These are phyloP conservation scores for Lepilemur septentrionalis DNA, from an alignment of 2,797 vertebrate genomes.

Conservation along the genomic window DNA sequence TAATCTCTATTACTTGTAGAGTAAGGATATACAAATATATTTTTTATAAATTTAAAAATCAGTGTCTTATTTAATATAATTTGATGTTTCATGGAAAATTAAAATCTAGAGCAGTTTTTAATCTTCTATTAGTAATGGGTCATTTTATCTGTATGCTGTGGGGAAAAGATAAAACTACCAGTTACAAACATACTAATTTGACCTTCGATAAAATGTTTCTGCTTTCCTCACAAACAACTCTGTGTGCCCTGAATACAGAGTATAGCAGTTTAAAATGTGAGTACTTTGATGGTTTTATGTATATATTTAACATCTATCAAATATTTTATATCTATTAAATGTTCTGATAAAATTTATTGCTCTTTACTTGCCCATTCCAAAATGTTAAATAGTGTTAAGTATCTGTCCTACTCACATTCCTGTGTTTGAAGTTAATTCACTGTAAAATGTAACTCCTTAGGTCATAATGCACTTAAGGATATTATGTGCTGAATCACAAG, in stretches of 20 bases:
- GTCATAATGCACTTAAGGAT: neutral
- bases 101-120: neutral
- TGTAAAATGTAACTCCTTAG: neutral
- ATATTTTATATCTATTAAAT: constrained; percentile 12
- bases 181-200: neutral
- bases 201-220: neutral
- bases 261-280: neutral
- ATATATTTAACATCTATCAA: neutral
- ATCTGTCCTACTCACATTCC: neutral
- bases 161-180: neutral
- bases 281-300: neutral
- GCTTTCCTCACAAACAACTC: constrained; percentile 5
- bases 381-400: neutral
- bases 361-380: neutral
- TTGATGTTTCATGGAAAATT: constrained; percentile 27
- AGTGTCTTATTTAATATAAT: neutral
- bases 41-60: constrained; percentile 7
- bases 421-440: constrained; percentile 15
- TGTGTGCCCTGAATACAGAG: neutral
- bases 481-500: neutral
- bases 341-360: neutral
- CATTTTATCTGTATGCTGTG: neutral
- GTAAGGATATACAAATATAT: neutral
- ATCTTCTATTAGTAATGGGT: neutral
- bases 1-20: neutral